A percentile compares a stretch with the other conserved stretches of the same genome.
Evolutionary conservation across 2,113 vertebrate species (phyloP).

Genomic region (Mesocricetus auratus): DNA sequence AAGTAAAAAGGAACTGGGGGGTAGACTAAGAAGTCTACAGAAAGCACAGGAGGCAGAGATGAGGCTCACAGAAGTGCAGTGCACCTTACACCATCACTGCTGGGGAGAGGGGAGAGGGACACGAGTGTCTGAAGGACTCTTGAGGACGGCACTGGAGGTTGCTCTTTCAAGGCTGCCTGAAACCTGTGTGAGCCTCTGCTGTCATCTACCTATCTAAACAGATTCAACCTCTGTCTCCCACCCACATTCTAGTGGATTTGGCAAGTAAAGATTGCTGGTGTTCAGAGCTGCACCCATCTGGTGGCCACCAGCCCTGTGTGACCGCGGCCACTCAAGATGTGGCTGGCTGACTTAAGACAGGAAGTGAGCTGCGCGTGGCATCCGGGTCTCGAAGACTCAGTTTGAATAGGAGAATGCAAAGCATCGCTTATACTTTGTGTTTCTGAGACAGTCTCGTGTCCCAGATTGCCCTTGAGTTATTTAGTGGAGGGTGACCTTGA

Average conservation of each 20-base stretch:
- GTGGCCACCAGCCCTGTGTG: too few species aligned
- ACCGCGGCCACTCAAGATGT: not conserved
- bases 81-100: not conserved
- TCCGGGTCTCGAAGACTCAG: not conserved
- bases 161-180: not conserved
- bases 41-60: not conserved
- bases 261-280: too few species aligned
- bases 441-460: not conserved
- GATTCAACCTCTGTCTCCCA: not conserved
- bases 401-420: not conserved
- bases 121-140: not conserved
- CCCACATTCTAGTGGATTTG: not conserved
- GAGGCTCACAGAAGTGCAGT: not conserved
- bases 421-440: not conserved
- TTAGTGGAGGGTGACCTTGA: not conserved
- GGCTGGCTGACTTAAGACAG: not conserved
- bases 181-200: not conserved
- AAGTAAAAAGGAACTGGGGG: not conserved
- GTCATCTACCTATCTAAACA: not conserved
- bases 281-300: too few species aligned
- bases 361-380: not conserved
- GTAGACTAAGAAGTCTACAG: not conserved
- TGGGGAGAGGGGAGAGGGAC: too few species aligned
- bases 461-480: not conserved
- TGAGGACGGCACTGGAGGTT: not conserved